Evolutionary conservation across 2,888 invertebrate species (phyloP).

Genomic region (Spodoptera picta): DNA sequence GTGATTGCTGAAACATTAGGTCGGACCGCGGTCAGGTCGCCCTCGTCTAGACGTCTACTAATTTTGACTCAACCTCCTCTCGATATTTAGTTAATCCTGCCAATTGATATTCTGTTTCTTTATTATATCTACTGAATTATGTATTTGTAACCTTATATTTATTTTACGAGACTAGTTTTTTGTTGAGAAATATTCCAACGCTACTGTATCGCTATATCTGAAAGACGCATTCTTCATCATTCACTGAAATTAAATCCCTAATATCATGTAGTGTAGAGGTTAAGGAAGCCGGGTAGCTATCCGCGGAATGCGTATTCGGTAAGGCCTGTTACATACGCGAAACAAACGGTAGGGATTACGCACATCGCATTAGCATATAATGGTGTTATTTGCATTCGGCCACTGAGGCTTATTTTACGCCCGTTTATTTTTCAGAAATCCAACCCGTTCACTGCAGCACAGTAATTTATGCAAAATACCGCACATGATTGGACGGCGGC

Average conservation of each 20-base stretch:
- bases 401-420: constrained; percentile 79
- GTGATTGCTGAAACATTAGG: constrained; percentile 75
- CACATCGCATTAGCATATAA: constrained; percentile 85
- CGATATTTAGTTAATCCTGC: constrained; percentile 37
- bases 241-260: constrained; percentile 37
- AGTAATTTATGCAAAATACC: constrained; percentile 86
- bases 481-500: constrained; percentile 78
- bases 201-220: constrained; percentile 1
- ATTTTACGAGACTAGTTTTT: neutral
- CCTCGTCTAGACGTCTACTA: constrained; percentile 73
- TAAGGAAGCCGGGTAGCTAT: constrained; percentile 67
- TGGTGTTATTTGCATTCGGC: constrained; percentile 84
- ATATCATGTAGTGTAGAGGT: constrained; percentile 49
- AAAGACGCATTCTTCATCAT: constrained; percentile 27
- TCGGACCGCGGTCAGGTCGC: constrained; percentile 70
- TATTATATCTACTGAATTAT: neutral
- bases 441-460: constrained; percentile 74
- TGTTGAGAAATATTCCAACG: neutral
- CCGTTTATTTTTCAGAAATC: constrained; percentile 83
- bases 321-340: constrained; percentile 71
- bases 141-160: neutral
- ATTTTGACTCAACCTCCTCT: constrained; percentile 65
- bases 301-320: constrained; percentile 73
- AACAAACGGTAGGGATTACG: constrained; percentile 79
- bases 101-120: constrained; percentile 33